Evolutionary conservation across 2,888 invertebrate genomes (phyloP).

Genomic region (Drosophila demipolita): DNA sequence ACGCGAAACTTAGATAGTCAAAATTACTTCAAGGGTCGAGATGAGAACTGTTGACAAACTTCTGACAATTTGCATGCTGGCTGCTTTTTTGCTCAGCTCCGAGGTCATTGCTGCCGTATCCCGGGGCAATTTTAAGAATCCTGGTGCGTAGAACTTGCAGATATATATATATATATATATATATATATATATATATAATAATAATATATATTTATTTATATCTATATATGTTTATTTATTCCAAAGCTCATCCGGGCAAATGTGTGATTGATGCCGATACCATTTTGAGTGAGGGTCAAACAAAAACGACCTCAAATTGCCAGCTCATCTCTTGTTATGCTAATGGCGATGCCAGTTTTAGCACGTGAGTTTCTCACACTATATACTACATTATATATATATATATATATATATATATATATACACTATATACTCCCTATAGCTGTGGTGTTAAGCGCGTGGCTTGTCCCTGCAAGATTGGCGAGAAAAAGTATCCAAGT

Average conservation of each 20-base stretch:
- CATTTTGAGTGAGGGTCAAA: conserved; percentile 40
- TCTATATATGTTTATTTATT: not conserved
- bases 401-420: too few relatives aligned
- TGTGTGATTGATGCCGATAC: conserved; percentile 44
- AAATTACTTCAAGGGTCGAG: not conserved
- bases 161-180: not conserved
- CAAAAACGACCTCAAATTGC: not conserved
- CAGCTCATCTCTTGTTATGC: not conserved
- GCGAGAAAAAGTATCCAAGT: conserved; percentile 30
- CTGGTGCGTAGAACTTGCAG: not conserved
- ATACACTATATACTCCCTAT: not conserved
- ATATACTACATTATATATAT: not conserved
- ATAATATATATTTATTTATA: not conserved
- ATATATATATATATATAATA: not conserved
- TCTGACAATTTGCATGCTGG: conserved; percentile 13
- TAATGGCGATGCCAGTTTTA: not conserved
- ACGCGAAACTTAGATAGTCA: not conserved
- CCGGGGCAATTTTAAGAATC: not conserved
- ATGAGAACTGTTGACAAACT: conserved; percentile 8
- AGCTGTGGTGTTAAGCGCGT: conserved; percentile 35
- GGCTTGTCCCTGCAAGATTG: conserved; percentile 23
- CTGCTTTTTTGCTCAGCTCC: conserved; percentile 4
- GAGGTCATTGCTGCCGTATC: not conserved
- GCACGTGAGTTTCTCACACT: not conserved
- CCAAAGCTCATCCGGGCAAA: conserved; percentile 53